These are phyloP conservation scores for Tor tambroides DNA, from an alignment of 2,113 vertebrate genomes.

Conservation along the genomic window DNA sequence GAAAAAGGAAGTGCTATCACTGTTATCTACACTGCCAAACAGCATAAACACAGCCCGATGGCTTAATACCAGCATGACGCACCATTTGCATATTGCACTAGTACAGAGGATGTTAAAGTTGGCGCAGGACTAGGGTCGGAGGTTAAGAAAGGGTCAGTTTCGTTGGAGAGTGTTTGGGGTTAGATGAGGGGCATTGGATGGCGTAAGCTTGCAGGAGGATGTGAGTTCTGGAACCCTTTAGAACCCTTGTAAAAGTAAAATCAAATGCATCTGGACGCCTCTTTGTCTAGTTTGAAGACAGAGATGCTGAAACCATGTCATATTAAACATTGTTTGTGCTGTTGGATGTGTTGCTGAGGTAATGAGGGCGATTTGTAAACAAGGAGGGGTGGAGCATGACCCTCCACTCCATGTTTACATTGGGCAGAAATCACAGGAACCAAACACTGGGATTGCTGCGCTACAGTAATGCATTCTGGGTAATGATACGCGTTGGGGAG, in stretches of 20 bases:
- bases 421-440: conserved; percentile 49
- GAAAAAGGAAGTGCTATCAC: conserved; percentile 32
- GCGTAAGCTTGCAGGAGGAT: conserved; percentile 5
- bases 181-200: conserved; percentile 21
- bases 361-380: conserved; percentile 57
- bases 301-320: conserved; percentile 35
- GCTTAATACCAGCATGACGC: conserved; percentile 2
- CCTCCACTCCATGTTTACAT: conserved; percentile 48
- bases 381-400: conserved; percentile 45
- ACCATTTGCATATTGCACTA: conserved; percentile 29
- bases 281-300: conserved; percentile 18
- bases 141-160: conserved; percentile 12
- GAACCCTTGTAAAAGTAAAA: conserved; percentile 39
- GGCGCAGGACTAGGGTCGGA: neutral
- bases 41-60: conserved; percentile 25
- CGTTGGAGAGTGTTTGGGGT: conserved; percentile 35
- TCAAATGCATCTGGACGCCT: conserved; percentile 40
- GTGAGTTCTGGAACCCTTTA: conserved; percentile 39
- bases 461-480: conserved; percentile 48
- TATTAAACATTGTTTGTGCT: conserved; percentile 44
- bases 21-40: conserved; percentile 31
- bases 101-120: conserved; percentile 19
- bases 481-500: conserved; percentile 16
- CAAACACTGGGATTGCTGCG: conserved; percentile 40
- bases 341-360: conserved; percentile 50